Conservation (phyloP, 2,797 vertebrate genomes). For the Pipistrellus pygmaeus region DNA sequence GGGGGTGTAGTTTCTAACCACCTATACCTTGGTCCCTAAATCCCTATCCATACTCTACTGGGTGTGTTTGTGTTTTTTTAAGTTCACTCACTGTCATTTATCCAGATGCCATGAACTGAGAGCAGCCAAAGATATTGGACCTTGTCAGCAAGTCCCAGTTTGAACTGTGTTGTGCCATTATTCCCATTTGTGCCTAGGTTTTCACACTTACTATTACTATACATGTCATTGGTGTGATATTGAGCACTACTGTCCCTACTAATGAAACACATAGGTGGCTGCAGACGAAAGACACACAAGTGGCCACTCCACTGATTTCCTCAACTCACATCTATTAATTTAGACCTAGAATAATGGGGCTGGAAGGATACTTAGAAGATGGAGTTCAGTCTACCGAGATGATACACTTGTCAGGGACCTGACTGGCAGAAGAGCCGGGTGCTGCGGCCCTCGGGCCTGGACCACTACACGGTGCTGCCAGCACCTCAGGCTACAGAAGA, state of each 20-base stretch:
- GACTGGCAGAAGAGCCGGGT: not conserved
- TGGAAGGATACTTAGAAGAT: not conserved
- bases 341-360: not conserved
- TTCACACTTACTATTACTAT: not conserved
- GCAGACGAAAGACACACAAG: constrained; percentile 8
- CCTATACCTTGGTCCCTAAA: not conserved
- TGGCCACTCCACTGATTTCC: not conserved
- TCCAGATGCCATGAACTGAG: constrained; percentile 19
- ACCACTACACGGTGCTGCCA: not conserved
- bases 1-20: not conserved
- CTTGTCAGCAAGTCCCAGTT: not conserved
- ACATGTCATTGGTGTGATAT: not conserved
- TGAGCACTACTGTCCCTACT: not conserved
- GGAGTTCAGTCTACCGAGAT: not conserved
- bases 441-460: not conserved
- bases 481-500: not conserved
- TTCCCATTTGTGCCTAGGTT: not conserved
- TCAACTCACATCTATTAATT: constrained; percentile 16
- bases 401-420: not conserved
- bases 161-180: constrained; percentile 45
- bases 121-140: not conserved
- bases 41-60: not conserved
- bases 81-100: not conserved
- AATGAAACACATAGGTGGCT: not conserved
- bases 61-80: not conserved